Evolutionary conservation across 2,888 invertebrate genomes (phyloP).

Genomic region (Nymphalis urticae): DNA sequence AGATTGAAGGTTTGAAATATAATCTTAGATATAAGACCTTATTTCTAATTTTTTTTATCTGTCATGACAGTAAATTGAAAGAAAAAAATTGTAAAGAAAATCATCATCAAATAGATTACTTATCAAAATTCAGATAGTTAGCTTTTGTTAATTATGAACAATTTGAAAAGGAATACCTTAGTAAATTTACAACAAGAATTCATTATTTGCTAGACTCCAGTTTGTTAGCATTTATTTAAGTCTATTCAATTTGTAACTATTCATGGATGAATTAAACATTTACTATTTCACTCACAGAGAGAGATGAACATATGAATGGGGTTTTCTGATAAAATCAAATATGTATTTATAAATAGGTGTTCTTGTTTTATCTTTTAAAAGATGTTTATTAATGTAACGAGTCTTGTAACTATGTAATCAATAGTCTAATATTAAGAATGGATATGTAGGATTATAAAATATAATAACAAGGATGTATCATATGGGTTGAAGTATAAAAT

Average conservation of each 20-base stretch:
- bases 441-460: constrained; percentile 1
- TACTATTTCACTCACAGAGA: background rate
- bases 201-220: too few relatives aligned
- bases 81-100: too few relatives aligned
- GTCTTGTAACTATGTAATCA: background rate
- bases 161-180: too few relatives aligned
- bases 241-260: too few relatives aligned
- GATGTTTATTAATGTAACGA: constrained; percentile 8
- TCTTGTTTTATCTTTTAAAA: constrained; percentile 4
- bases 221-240: too few relatives aligned
- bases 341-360: background rate
- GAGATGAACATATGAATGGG: background rate
- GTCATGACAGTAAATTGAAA: too few relatives aligned
- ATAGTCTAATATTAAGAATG: constrained; percentile 10
- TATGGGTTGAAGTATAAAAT: constrained; percentile 2
- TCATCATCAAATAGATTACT: too few relatives aligned
- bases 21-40: constrained; percentile 4
- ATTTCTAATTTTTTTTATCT: background rate
- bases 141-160: too few relatives aligned
- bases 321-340: background rate
- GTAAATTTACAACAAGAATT: too few relatives aligned
- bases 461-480: background rate
- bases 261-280: background rate
- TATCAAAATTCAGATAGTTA: too few relatives aligned
- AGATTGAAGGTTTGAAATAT: background rate